These are phyloP conservation scores for Anas bahamensis DNA, from an alignment of 2,797 vertebrate species.

Conservation along the genomic window DNA sequence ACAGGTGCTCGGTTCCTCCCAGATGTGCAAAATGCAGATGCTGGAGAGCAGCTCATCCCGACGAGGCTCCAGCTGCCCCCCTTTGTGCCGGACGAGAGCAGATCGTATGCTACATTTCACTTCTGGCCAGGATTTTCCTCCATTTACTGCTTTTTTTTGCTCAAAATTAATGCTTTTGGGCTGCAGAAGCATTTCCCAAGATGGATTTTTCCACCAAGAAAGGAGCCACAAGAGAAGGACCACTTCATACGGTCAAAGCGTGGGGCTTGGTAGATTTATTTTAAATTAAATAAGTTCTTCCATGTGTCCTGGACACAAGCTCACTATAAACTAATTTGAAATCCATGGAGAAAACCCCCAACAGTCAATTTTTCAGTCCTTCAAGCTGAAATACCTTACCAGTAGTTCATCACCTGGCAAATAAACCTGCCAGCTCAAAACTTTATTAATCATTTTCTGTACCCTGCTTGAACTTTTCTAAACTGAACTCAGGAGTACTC, in stretches of 20 bases:
- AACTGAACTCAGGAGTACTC: neutral
- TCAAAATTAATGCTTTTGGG: slow-evolving; percentile 27
- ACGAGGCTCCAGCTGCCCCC: neutral
- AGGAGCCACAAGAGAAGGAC: slow-evolving; percentile 37
- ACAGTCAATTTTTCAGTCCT: slow-evolving; percentile 44
- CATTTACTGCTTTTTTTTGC: slow-evolving; percentile 14
- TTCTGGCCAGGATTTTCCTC: slow-evolving; percentile 33
- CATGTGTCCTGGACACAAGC: slow-evolving; percentile 53
- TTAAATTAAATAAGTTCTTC: slow-evolving; percentile 69
- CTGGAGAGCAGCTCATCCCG: slow-evolving; percentile 33
- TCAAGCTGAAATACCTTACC: slow-evolving; percentile 17
- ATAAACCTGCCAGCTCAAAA: slow-evolving; percentile 62
- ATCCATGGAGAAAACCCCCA: slow-evolving; percentile 35
- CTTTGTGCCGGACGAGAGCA: neutral
- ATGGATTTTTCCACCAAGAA: slow-evolving; percentile 59
- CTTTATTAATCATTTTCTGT: slow-evolving; percentile 57
- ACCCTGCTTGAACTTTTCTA: slow-evolving; percentile 58
- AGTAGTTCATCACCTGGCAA: slow-evolving; percentile 70
- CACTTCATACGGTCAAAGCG: slow-evolving; percentile 54
- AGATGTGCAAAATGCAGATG: neutral
- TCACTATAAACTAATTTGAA: slow-evolving; percentile 58
- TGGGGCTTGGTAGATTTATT: slow-evolving; percentile 66
- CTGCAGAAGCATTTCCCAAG: slow-evolving; percentile 40
- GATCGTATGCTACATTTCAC: slow-evolving; percentile 55
- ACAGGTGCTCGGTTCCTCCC: slow-evolving; percentile 54